These are phyloP conservation scores for Cephonodes hylas DNA, from an alignment of 2,888 invertebrate species.

Conservation along the genomic window DNA sequence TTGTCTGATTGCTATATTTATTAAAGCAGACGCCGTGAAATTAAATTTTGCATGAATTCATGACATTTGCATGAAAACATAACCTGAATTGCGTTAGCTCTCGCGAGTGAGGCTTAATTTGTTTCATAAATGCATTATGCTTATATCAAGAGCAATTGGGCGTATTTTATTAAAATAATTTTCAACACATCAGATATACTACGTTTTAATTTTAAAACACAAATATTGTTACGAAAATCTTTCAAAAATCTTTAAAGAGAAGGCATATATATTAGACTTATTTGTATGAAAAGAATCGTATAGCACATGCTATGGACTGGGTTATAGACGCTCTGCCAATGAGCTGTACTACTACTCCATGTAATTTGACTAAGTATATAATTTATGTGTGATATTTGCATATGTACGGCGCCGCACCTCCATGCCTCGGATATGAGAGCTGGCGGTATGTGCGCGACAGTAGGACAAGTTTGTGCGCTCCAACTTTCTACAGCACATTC, in stretches of 20 bases:
- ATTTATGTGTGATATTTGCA: slow-evolving; percentile 11
- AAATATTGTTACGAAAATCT: no score
- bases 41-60: not conserved
- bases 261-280: not conserved
- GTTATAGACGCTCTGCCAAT: slow-evolving; percentile 5
- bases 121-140: no score
- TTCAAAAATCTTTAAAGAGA: not conserved
- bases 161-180: no score
- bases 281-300: not conserved
- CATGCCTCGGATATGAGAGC: not conserved
- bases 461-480: not conserved
- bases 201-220: no score
- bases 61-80: no score
- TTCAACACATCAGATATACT: no score
- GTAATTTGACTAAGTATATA: slow-evolving; percentile 38
- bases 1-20: not conserved
- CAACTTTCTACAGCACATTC: no score
- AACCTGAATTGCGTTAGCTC: no score
- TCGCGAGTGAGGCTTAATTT: not conserved
- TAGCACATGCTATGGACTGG: slow-evolving; percentile 4
- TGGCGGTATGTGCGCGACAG: not conserved
- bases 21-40: not conserved
- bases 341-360: slow-evolving; percentile 29
- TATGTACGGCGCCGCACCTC: not conserved
- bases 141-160: not conserved